Evolutionary conservation across 2,888 invertebrate genomes (phyloP), one percentile per base, ranked within the genome.

Genomic region (Stenodera caucasica): DNA sequence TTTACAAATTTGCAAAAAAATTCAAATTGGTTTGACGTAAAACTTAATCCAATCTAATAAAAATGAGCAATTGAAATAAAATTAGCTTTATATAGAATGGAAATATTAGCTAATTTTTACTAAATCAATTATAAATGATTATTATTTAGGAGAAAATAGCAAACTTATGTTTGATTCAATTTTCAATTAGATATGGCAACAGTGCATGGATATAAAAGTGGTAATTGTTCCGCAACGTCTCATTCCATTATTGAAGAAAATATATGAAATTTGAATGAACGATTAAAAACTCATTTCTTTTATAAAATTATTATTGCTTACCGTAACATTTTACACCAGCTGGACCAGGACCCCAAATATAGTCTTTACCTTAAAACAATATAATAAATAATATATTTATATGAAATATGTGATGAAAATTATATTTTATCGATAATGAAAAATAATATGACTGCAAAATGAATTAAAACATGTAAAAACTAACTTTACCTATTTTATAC

Each of bases 321-420:
- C 87, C 85, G 82, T 84, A 83, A 76, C 87, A 87, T 78, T 84
- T 82, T 62, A 83, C 80, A 55, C 86, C 86, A 63, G 84, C 81
- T 75, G 80, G 82, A 58, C 85, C 85, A 60, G 82, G 81, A 53
- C 86, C 86, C 86, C 86, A 87, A 68, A 87, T 85, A 73, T 85
- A 87, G 77, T 87, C 87, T 76, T 83, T 82, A 78, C 87, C 87
- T 75, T 63, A 40, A 72, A 74, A 45, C 58, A 63, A 65, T 66
- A 57, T 49, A 60, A 33, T 35, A 53, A 33, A 18, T 23, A 26
- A 26, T 4, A 32, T 30, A 56, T 54, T 30, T 32, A 53, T 18
- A 29, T 33, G 14, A 45, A 18, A 60, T 45, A 30, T 63, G 30
- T 57, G 26, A 53, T n/a, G 26, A 53, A 40, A 9, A 18, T 9